Evolutionary conservation across 35 echinoderm and acorn worm genomes (phyloP), one percentile per base, ranked within the genome.

Genomic region (Apostichopus californicus): DNA sequence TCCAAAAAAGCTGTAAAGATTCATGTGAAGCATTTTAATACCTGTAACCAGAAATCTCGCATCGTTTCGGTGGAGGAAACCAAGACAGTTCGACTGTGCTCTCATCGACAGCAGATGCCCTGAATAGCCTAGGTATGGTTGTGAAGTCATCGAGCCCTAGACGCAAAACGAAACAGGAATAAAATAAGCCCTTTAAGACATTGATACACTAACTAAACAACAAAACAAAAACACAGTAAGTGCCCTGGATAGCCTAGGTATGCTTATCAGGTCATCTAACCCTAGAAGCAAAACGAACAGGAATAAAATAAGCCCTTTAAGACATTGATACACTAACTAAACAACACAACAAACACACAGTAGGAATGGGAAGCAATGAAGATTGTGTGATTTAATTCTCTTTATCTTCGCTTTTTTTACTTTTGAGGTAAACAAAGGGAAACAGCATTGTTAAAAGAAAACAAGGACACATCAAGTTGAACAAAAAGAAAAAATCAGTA

Each of bases 31-130:
- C 7, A 61, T 9, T 61, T 61, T 9, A 61, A 61, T 61, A 94
- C 93, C 59, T 93, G 87, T 98, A 98, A 73, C 96, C 96, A 21
- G 87, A 55, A 9, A 98, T 56, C 57, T 98, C 96, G 87, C 96
- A 98, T 78, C 91, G 95, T 71, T 88, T 86, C 4, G 71, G 72
- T 5, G 91, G 92, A 28, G 92, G 88, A 56, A 77, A 55, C 96
- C 96, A 98, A n/a, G 77, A 65, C 5, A 98, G 77, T 25, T 90
- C 84, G 9, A 95, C 71, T 1, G 95, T 56, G 54, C 66, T 83
- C 6, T 91, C 78, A n/a, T 65, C 90, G 58, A 84, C 9, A 53
- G 90, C 77, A 1, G 75, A 87, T 25, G 82, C 81, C 1, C 54
- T 63, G 83, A 96, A 96, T 5, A 93, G 28, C 9, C 3, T 4